Percentiles rank a stretch among this genome's conserved stretches.
These are phyloP conservation scores for Meiosimyza decipiens DNA, from an alignment of 2,888 invertebrate genomes.

Conservation along the genomic window DNA sequence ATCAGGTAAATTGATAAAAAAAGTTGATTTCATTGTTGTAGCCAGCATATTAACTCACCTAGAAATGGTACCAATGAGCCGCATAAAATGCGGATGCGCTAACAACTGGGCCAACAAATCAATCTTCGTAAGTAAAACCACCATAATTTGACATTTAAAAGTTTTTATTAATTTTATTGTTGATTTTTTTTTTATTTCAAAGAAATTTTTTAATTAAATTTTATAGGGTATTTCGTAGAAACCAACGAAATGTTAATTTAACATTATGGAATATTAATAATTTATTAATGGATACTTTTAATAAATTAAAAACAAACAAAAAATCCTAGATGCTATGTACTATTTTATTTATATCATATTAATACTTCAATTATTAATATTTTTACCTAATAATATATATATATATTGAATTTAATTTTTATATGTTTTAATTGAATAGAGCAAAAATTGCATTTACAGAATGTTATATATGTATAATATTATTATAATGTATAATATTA, in stretches of 20 bases:
- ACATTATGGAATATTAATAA: constrained; percentile 29
- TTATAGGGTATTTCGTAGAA: neutral
- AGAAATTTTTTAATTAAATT: neutral
- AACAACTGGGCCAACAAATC: neutral
- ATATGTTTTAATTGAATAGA: neutral
- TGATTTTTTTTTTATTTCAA: constrained; percentile 8
- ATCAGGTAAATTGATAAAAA: too few species aligned
- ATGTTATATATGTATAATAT: too few species aligned
- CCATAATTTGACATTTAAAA: constrained; percentile 29
- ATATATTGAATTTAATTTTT: neutral
- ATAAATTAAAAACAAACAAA: constrained; percentile 4
- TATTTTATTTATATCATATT: constrained; percentile 14
- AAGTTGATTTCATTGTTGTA: too few species aligned
- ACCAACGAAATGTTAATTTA: constrained; percentile 8
- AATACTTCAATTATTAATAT: constrained; percentile 8
- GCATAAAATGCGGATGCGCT: too few species aligned
- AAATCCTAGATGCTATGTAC: neutral
- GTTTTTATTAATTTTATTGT: constrained; percentile 25
- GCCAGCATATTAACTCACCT: too few species aligned
- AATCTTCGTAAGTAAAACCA: neutral
- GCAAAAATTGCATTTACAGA: neutral
- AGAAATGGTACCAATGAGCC: too few species aligned
- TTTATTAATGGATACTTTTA: constrained; percentile 10
- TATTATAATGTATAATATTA: too few species aligned
- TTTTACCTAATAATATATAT: constrained; percentile 7